These are phyloP conservation scores for Scopus umbretta DNA, from an alignment of 2,113 vertebrate genomes.

Conservation along the genomic window DNA sequence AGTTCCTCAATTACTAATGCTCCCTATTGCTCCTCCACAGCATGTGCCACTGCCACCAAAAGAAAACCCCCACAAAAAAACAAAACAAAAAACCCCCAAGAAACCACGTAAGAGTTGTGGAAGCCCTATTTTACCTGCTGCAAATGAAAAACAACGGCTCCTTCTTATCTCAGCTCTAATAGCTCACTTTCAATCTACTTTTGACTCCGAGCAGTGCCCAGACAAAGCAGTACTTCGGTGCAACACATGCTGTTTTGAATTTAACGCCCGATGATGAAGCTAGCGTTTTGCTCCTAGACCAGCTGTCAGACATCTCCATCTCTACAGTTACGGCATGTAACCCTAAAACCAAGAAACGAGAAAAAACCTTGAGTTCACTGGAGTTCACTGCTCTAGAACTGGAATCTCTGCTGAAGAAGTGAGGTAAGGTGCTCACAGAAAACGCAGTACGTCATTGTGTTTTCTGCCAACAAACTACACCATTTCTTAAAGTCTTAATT, in stretches of 20 bases:
- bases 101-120: not conserved
- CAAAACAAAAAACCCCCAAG: not conserved
- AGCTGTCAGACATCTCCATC: not conserved
- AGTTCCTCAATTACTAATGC: not conserved
- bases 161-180: not conserved
- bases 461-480: not conserved
- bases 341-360: not conserved
- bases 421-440: not conserved
- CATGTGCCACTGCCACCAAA: accelerated
- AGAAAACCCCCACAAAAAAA: not conserved
- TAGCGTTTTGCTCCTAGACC: not conserved
- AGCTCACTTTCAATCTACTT: not conserved
- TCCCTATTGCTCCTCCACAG: not conserved
- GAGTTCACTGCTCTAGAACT: not conserved
- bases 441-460: not conserved
- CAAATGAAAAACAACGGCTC: not conserved
- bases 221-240: not conserved
- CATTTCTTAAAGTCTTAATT: not conserved
- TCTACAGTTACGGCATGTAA: not conserved
- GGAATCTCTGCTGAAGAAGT: not conserved
- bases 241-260: not conserved
- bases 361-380: not conserved
- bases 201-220: not conserved
- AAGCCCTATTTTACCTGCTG: not conserved
- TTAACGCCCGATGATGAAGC: not conserved